Percentiles rank a stretch among this genome's conserved stretches.
Evolutionary conservation across 2,797 vertebrate species (phyloP).

Genomic region (Tragopan temminckii): DNA sequence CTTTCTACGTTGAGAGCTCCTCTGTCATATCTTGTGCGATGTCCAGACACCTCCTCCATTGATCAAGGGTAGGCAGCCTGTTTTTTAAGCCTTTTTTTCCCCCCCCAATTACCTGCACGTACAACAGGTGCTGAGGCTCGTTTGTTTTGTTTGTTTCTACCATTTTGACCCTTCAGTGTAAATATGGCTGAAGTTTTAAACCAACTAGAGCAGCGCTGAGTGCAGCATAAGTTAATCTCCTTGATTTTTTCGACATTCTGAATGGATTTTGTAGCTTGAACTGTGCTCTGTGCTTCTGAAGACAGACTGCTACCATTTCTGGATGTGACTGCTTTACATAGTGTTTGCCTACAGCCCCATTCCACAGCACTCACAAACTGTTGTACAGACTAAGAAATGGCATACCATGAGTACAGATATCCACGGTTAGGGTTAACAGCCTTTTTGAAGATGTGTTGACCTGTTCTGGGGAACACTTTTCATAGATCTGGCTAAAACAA

Average conservation of each 20-base stretch:
- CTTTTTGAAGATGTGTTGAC: neutral
- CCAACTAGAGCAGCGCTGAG: neutral
- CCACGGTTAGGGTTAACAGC: neutral
- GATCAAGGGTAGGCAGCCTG: neutral
- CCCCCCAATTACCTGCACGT: neutral
- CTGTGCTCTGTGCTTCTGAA: neutral
- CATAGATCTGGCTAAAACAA: neutral
- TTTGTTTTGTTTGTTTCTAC: neutral
- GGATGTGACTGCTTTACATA: neutral
- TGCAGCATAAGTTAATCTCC: neutral
- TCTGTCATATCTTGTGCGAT: neutral
- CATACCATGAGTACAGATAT: neutral
- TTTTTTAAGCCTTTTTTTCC: neutral
- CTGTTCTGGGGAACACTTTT: neutral
- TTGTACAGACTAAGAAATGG: neutral
- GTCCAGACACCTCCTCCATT: neutral
- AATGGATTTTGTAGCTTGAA: neutral
- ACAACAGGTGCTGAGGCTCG: neutral
- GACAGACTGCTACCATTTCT: neutral
- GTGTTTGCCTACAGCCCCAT: neutral
- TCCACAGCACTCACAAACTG: fast-evolving
- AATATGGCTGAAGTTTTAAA: neutral
- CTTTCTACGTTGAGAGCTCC: neutral
- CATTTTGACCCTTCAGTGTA: neutral
- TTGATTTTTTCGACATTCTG: neutral